phyloP scores from a whole-genome alignment of 2,113 vertebrate species.

The Micromys minutus region DNA sequence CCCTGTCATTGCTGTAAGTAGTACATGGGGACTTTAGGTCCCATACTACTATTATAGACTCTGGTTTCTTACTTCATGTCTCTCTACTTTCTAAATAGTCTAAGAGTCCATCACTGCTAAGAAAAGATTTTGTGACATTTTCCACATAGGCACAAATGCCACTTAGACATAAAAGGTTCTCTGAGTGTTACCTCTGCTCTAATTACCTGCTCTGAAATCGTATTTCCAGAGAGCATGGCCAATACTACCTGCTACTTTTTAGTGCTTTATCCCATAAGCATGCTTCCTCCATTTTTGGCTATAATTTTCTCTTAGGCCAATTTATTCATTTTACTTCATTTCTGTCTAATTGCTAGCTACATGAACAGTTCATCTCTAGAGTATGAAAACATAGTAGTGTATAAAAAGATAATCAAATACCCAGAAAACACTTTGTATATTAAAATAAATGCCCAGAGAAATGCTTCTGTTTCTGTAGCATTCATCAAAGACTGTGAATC shows the following conservation, averaged over 20 bases:
- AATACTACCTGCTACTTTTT: background rate
- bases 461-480: background rate
- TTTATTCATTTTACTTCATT: background rate
- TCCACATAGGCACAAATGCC: background rate
- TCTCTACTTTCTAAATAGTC: background rate
- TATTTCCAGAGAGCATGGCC: background rate
- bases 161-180: background rate
- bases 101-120: background rate
- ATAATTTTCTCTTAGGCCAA: constrained; percentile 16
- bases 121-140: background rate
- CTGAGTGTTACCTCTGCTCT: background rate
- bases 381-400: background rate
- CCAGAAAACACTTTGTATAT: background rate
- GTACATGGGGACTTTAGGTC: background rate
- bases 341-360: background rate
- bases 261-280: background rate
- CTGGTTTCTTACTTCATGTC: background rate
- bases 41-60: background rate
- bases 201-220: background rate
- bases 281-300: background rate
- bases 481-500: background rate
- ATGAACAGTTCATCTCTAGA: background rate
- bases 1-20: background rate
- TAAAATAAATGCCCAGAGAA: background rate
- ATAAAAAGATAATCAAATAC: background rate